Evolutionary conservation across 1,140 invertebrate genomes (phyloP).

Genomic region (Odontomachus brunneus): DNA sequence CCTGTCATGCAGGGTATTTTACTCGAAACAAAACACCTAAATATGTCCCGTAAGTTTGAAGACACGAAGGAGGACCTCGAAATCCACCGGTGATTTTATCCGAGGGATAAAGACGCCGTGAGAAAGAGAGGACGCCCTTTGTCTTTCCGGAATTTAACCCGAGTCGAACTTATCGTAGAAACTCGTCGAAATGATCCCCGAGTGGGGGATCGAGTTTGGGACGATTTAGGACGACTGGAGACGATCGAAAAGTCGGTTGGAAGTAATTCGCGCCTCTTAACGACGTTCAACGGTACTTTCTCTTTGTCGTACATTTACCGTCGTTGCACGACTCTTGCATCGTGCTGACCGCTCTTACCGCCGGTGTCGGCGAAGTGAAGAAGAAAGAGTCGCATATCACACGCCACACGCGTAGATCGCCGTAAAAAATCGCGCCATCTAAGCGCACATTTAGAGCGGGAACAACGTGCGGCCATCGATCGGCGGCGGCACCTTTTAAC

Average conservation of each 20-base stretch:
- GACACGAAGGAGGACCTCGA: slow-evolving; percentile 39
- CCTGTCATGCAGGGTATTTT: slow-evolving; percentile 36
- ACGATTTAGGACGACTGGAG: no score
- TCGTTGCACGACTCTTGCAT: no score
- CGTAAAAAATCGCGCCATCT: slow-evolving; percentile 24
- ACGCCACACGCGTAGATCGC: background rate
- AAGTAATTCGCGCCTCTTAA: no score
- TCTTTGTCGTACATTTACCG: no score
- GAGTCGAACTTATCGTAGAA: no score
- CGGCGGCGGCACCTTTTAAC: slow-evolving; percentile 29
- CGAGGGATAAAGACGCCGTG: background rate
- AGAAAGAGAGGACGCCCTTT: no score
- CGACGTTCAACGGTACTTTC: no score
- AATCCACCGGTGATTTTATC: slow-evolving; percentile 9
- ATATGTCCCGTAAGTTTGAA: slow-evolving; percentile 26
- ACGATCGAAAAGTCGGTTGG: no score
- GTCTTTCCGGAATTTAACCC: no score
- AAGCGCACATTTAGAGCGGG: slow-evolving; percentile 24
- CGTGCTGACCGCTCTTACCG: no score
- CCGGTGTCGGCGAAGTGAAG: background rate
- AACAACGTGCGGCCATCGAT: slow-evolving; percentile 30
- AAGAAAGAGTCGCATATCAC: slow-evolving; percentile 4
- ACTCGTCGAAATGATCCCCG: no score
- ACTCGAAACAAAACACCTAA: slow-evolving; percentile 40
- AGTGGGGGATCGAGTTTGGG: no score